Conservation (phyloP, 2,797 vertebrate genomes). For the Odontamblyopus lacepedii region DNA sequence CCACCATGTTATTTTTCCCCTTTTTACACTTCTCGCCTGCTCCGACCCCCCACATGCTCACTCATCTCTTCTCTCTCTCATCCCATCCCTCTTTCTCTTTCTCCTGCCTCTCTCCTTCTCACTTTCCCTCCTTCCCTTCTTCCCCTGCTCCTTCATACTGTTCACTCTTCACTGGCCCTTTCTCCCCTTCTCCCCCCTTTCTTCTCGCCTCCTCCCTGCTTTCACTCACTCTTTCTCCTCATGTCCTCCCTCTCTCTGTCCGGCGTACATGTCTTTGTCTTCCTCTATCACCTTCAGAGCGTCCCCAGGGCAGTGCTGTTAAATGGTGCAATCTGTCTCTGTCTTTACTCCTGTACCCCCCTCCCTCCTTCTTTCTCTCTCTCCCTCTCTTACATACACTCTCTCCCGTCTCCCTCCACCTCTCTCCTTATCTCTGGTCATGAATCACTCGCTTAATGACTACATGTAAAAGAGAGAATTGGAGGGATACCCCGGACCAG, state of each 20-base stretch:
- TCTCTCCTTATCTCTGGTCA: conserved; percentile 41
- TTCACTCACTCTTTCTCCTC: conserved; percentile 35
- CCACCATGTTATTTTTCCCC: no score
- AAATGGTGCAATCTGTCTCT: conserved; percentile 82
- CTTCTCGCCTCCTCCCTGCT: conserved; percentile 44
- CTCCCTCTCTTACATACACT: conserved; percentile 10
- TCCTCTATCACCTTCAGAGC: conserved; percentile 71
- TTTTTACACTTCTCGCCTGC: no score
- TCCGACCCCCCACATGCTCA: no score
- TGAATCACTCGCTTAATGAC: conserved; percentile 68
- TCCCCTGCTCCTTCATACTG: background rate
- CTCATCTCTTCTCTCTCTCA: no score
- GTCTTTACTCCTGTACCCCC: conserved; percentile 53
- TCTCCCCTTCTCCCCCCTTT: conserved; percentile 21
- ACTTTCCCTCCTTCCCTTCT: no score
- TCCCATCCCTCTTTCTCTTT: no score
- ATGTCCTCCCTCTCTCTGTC: conserved; percentile 42
- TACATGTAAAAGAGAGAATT: conserved; percentile 55
- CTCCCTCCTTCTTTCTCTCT: conserved; percentile 14
- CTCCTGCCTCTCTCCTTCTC: no score
- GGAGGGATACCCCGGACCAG: conserved; percentile 41
- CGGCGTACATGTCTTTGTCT: conserved; percentile 56
- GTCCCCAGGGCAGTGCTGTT: conserved; percentile 74
- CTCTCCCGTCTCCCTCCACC: conserved; percentile 14
- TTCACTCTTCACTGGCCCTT: conserved; percentile 38